Base-by-base conservation (phyloP, 2,888 invertebrate species). In the Luperina nickerlii region DNA sequence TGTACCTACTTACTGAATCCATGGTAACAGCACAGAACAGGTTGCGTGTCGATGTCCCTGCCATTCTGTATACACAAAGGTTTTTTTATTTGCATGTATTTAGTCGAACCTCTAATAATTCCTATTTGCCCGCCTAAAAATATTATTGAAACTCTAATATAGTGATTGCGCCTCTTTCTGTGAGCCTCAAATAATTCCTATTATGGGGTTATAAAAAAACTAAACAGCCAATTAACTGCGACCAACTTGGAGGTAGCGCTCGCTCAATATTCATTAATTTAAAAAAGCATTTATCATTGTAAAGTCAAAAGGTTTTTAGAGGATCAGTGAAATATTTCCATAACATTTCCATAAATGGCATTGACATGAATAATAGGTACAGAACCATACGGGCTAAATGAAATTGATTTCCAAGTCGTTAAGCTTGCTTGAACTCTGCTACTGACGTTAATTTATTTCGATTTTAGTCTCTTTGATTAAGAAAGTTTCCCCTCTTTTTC, bases 361-460 rank as follows among this genome's bases (percentile, higher is more conserved):
- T 38, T 45, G 65, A 54, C 71, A 77, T 32, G 13, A 76, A 63
- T 75, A 66, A 38, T 57, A 48, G 15, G 20, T 48, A 63, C 27
- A 76, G n/a, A 57, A 66, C n/a, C 42, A 24, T 66, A 54, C 24
- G 48, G 62, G 32, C 74, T 68, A 63, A 82, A 78, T 87, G 80
- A n/a, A 84, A 85, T 87, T 81, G 68, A 88, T 81, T 80, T 76
- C 74, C 57, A 79, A 72, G 75, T 77, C 83, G 67, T 80, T 85
- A 83, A 81, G 74, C 83, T 89, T 60, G 32, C 27, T 72, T 69
- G 73, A 89, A 90, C 85, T 90, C 89, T 89, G 88, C 78, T 84
- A 85, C 76, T 80, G 87, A 87, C 81, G 76, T 84, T 90, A 89
- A 90, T 91, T 90, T 89, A 90, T 90, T 91, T 90, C 78, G 81